These are phyloP conservation scores for Helogale parvula DNA, from an alignment of 2,113 vertebrate species.

Conservation along the genomic window DNA sequence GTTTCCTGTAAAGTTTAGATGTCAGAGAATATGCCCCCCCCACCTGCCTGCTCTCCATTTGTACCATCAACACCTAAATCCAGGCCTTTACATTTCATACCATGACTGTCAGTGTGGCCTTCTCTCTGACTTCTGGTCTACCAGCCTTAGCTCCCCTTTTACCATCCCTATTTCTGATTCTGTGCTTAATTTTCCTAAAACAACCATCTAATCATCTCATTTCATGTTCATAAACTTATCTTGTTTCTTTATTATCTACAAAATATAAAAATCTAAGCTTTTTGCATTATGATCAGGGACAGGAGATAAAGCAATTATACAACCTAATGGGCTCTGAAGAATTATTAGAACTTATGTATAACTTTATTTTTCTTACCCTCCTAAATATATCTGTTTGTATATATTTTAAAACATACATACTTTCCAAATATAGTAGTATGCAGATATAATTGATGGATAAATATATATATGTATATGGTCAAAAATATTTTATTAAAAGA, in stretches of 20 bases:
- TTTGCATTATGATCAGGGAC: neutral
- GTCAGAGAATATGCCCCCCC: neutral
- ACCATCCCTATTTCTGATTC: neutral
- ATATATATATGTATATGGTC: neutral
- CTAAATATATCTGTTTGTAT: neutral
- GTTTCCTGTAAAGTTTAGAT: neutral
- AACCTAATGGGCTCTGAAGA: neutral
- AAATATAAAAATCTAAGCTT: neutral
- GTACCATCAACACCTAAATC: neutral
- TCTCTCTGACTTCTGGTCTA: neutral
- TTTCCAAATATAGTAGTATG: neutral
- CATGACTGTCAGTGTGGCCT: neutral
- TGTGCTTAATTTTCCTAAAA: slow-evolving; percentile 10
- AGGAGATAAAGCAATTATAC: neutral
- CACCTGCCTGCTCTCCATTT: neutral
- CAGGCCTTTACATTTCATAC: neutral
- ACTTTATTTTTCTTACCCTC: slow-evolving; percentile 17
- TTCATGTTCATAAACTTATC: slow-evolving; percentile 9
- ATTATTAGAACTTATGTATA: slow-evolving; percentile 30
- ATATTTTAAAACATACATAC: neutral
- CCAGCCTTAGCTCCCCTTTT: neutral
- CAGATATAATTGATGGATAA: neutral
- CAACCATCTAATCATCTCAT: neutral
- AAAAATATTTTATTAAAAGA: slow-evolving; percentile 26
- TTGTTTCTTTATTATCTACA: neutral